Base-by-base conservation (phyloP, 1,140 invertebrate species). In the Drosophila equinoxialis region DNA sequence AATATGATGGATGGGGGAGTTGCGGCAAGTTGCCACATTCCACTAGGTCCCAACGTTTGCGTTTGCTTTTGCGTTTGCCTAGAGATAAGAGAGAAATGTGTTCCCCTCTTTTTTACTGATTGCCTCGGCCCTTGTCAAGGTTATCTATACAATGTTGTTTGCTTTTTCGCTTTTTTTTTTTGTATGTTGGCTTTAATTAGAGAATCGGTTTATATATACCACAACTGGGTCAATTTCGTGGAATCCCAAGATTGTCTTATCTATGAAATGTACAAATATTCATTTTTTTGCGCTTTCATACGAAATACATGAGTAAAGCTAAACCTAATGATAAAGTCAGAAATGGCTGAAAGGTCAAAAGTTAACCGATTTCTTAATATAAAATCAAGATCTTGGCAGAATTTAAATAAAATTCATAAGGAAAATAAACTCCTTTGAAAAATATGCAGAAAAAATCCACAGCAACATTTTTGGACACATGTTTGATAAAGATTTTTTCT, bases 1-100 rank as follows among this genome's bases (percentile, higher is more conserved):
- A 51, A 51, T 51, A 8, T 51, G 17, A 67, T 54, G 37, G 65
- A 13, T 48, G 55, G 45, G 6, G 11, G 41, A 37, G 13, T 8
- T 26, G 5, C 14, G 48, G 69, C 33, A 13, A 39, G 33, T 17
- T 57, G 20, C 48, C 30, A 55, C 20, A 58, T 68, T 65, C 51
- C 68, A 60, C 54, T 70, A 42, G n/a, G 42, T 57, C 51, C 73
- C 66, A 66, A 37, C 64, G 78, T 86, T 82, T 79, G 77, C 71
- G 69, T 71, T 84, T 70, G 77, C 75, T 67, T 71, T 84, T 70
- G 20, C 51, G 42, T 65, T 74, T 51, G 59, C 62, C 14, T n/a
- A 58, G 45, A 57, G 74, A 77, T 77, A 77, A 77, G 73, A 26
- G 3, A 8, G 57, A 59, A 30, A 37, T 59, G 33, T 59, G 57